A percentile compares a stretch with the other conserved stretches of the same genome.
phyloP scores from a whole-genome alignment of 1,140 invertebrate genomes.

The Aphaenogaster ashmeadi region DNA sequence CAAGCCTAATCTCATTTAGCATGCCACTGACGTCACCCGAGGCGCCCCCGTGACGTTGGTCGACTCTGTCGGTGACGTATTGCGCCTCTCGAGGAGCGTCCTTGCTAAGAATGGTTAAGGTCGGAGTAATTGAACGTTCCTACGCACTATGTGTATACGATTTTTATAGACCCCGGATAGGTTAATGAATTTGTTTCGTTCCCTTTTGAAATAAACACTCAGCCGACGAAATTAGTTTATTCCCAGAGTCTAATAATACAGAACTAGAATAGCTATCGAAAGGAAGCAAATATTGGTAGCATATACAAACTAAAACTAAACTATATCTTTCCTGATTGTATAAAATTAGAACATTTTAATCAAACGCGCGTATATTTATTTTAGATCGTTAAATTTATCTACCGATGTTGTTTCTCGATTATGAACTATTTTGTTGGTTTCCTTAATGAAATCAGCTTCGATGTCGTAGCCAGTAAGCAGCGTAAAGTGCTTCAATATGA shows the following conservation, averaged over 20 bases:
- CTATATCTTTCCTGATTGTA: neutral
- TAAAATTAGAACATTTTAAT: neutral
- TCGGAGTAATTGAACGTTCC: constrained; percentile 65
- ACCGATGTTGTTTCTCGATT: neutral
- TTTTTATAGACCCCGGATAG: constrained; percentile 21
- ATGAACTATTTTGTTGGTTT: neutral
- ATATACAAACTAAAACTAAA: neutral
- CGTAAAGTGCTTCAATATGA: neutral
- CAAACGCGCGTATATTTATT: neutral
- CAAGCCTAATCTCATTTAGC: constrained; percentile 74
- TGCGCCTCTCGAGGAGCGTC: constrained; percentile 48
- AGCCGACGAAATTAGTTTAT: constrained; percentile 27
- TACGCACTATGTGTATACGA: constrained; percentile 27
- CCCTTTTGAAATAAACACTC: neutral
- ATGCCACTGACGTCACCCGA: constrained; percentile 74
- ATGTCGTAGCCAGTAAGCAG: neutral
- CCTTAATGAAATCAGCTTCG: neutral
- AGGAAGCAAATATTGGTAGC: neutral
- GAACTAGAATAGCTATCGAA: neutral
- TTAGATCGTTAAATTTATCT: constrained; percentile 23
- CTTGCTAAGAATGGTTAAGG: constrained; percentile 73
- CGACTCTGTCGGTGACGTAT: constrained; percentile 66
- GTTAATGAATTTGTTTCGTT: constrained; percentile 25
- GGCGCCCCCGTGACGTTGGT: constrained; percentile 71
- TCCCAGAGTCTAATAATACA: neutral